Percentiles rank a stretch among this genome's conserved stretches.
phyloP scores from a whole-genome alignment of 1,140 invertebrate genomes.

The Galleria mellonella region DNA sequence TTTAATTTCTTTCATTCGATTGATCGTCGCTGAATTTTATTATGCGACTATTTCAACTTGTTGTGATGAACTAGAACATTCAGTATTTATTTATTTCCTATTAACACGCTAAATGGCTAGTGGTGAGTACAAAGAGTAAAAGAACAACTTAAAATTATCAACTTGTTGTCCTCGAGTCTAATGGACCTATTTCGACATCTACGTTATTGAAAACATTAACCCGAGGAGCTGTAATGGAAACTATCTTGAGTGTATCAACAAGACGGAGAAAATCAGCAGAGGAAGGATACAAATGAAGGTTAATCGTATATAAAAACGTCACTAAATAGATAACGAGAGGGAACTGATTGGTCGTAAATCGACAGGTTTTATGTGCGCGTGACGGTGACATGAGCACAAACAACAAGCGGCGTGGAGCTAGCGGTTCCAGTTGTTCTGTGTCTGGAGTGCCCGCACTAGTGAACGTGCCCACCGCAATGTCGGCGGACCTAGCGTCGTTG shows the following conservation, averaged over 20 bases:
- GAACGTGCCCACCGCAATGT: conserved; percentile 76
- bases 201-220: conserved; percentile 36
- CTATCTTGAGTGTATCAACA: conserved; percentile 36
- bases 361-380: conserved; percentile 53
- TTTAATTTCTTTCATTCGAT: conserved; percentile 25
- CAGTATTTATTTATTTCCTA: conserved; percentile 22
- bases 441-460: conserved; percentile 61
- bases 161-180: conserved; percentile 7
- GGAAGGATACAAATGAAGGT: conserved; percentile 61
- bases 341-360: conserved; percentile 35
- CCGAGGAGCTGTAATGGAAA: conserved; percentile 59
- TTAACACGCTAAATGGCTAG: conserved; percentile 6
- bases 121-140: not conserved
- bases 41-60: conserved; percentile 27
- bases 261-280: conserved; percentile 53
- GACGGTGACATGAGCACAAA: conserved; percentile 71
- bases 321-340: conserved; percentile 12
- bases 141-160: conserved; percentile 2
- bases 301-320: conserved; percentile 12
- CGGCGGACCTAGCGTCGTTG: conserved; percentile 92
- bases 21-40: conserved; percentile 31
- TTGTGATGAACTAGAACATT: conserved; percentile 36
- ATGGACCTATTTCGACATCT: conserved; percentile 9
- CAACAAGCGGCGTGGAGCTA: conserved; percentile 66
- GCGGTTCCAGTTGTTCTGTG: conserved; percentile 68